A percentile compares a stretch with the other conserved stretches of the same genome.
Conservation (phyloP, 2,888 invertebrate species). For the Conops quadrifasciatus region DNA sequence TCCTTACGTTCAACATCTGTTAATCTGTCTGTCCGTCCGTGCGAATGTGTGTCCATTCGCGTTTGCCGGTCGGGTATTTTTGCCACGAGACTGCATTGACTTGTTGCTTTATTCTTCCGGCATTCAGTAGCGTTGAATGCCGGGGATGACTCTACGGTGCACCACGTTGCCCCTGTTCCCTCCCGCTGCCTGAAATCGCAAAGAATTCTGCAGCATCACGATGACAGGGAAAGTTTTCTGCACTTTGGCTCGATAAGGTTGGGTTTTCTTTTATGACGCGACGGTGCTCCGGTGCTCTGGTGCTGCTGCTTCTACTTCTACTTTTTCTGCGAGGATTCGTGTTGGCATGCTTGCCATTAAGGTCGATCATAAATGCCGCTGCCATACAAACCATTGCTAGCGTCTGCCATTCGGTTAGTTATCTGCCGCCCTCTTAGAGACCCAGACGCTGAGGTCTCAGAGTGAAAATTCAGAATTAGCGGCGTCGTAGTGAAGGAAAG, state of each 20-base stretch:
- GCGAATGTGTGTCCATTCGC: slow-evolving; percentile 23
- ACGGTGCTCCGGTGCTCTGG: background rate
- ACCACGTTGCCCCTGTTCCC: background rate
- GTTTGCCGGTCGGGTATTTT: slow-evolving; percentile 6
- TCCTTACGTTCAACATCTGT: background rate
- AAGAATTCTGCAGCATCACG: slow-evolving; percentile 9
- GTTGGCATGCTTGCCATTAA: background rate
- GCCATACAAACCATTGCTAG: background rate
- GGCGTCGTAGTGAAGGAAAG: background rate
- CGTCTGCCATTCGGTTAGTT: background rate
- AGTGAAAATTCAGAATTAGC: background rate
- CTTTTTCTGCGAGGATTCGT: background rate
- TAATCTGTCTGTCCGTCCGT: slow-evolving; percentile 20
- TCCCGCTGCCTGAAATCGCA: background rate
- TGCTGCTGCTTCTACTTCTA: background rate
- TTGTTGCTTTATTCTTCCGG: slow-evolving; percentile 34
- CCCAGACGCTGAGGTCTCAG: background rate
- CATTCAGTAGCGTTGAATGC: slow-evolving; percentile 11
- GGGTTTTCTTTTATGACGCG: background rate
- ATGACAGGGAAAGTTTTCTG: slow-evolving; percentile 23
- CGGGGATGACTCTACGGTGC: background rate
- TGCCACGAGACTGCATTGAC: slow-evolving; percentile 14
- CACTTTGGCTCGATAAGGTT: background rate
- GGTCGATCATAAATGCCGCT: background rate
- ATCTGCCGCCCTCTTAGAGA: background rate